These are phyloP conservation scores for Dioctria rufipes DNA, from an alignment of 2,888 invertebrate species.

Conservation along the genomic window DNA sequence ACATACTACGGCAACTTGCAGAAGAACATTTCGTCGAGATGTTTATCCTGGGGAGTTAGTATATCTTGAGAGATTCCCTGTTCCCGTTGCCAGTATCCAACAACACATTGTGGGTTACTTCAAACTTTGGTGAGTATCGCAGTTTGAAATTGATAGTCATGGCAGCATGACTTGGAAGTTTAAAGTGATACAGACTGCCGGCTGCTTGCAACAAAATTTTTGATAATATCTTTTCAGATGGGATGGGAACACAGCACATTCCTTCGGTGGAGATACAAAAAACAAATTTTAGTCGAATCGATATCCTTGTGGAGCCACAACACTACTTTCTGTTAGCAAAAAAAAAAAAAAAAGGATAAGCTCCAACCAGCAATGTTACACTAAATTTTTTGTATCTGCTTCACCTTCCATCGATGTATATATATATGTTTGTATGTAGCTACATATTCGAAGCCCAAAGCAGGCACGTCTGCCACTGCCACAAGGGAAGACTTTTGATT, in stretches of 20 bases:
- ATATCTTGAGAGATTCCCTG: constrained; percentile 51
- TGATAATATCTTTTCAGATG: constrained; percentile 27
- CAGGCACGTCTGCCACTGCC: constrained; percentile 34
- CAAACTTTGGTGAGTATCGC: constrained; percentile 46
- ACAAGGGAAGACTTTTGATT: constrained; percentile 58
- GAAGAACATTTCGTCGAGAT: constrained; percentile 37
- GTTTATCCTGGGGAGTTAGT: constrained; percentile 34
- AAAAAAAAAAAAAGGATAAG: constrained; percentile 11
- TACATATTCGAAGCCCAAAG: not conserved
- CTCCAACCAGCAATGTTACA: not conserved
- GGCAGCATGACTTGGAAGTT: constrained; percentile 56
- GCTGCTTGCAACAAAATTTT: constrained; percentile 35
- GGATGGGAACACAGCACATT: constrained; percentile 41
- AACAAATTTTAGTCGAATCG: constrained; percentile 8
- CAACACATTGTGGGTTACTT: constrained; percentile 30
- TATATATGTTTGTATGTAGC: not conserved
- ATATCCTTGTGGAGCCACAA: not conserved
- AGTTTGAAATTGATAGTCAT: constrained; percentile 52
- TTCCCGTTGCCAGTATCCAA: not conserved
- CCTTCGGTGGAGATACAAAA: constrained; percentile 37
- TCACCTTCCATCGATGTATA: not conserved
- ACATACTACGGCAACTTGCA: constrained; percentile 24
- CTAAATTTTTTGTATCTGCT: constrained; percentile 22
- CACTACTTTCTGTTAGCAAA: not conserved
- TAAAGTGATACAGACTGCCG: constrained; percentile 54